Evolutionary conservation across 2,888 invertebrate genomes (phyloP).

Genomic region (Drosophila mimetica): DNA sequence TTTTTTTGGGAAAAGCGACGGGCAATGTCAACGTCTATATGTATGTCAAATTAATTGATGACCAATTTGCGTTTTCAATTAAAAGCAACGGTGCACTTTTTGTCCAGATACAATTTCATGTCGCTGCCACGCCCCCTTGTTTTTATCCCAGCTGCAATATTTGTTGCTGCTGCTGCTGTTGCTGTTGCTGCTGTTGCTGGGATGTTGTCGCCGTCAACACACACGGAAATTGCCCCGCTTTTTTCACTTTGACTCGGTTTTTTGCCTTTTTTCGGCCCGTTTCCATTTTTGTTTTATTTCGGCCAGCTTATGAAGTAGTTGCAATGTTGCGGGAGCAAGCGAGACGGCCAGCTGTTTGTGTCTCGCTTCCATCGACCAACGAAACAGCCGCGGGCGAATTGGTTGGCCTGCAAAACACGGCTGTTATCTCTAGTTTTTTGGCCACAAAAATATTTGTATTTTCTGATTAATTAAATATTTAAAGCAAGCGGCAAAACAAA

Average conservation of each 20-base stretch:
- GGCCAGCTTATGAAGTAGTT: conserved; percentile 25
- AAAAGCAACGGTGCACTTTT: conserved; percentile 69
- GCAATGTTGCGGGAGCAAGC: neutral
- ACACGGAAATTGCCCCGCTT: conserved; percentile 66
- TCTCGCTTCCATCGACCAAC: neutral
- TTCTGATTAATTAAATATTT: conserved; percentile 1
- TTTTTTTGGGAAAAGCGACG: neutral
- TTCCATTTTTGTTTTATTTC: conserved; percentile 15
- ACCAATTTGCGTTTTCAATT: conserved; percentile 78
- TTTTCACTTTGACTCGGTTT: conserved; percentile 14
- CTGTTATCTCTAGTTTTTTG: conserved; percentile 12
- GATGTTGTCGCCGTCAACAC: conserved; percentile 55
- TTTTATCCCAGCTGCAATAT: conserved; percentile 73
- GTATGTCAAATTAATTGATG: conserved; percentile 79
- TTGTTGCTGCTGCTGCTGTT: conserved; percentile 55
- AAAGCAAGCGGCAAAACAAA: neutral
- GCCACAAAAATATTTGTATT: neutral
- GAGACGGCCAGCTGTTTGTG: neutral
- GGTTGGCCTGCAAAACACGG: conserved; percentile 6
- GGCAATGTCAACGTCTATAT: conserved; percentile 58
- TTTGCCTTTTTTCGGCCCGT: neutral
- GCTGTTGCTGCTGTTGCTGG: conserved; percentile 41
- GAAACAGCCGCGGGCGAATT: conserved; percentile 15
- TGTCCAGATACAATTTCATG: conserved; percentile 67
- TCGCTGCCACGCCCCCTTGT: conserved; percentile 48